Conservation (phyloP, 2,113 vertebrate genomes). For the Lepisosteus oculatus region DNA sequence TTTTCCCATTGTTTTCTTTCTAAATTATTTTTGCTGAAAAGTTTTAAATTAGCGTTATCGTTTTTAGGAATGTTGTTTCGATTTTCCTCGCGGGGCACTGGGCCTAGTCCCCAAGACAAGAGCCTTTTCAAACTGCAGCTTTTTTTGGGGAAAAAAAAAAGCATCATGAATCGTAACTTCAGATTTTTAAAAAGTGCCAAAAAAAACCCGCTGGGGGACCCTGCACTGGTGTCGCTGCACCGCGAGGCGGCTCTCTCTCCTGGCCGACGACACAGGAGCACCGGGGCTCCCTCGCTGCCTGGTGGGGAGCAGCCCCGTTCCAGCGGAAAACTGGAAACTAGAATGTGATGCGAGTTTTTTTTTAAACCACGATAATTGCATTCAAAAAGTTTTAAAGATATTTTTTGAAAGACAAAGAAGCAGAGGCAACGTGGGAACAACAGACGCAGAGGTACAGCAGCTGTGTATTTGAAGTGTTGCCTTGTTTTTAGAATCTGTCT, state of each 20-base stretch:
- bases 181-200: conserved; percentile 60
- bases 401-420: conserved; percentile 57
- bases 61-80: no score
- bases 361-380: conserved; percentile 33
- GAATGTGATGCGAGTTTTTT: conserved; percentile 38
- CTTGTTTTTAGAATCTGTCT: conserved; percentile 7
- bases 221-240: conserved; percentile 49
- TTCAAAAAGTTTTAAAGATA: conserved; percentile 49
- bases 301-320: conserved; percentile 44
- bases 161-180: no score
- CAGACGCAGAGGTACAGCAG: background rate
- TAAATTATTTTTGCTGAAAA: no score
- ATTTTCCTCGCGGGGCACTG: no score
- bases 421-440: conserved; percentile 33
- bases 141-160: no score
- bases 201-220: conserved; percentile 47
- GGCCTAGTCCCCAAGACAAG: no score
- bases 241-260: conserved; percentile 14
- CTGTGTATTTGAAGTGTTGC: conserved; percentile 1
- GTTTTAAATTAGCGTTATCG: no score
- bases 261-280: no score
- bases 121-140: no score
- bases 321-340: conserved; percentile 34
- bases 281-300: conserved; percentile 24
- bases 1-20: conserved; percentile 49